A percentile compares a stretch with the other conserved stretches of the same genome.
phyloP scores from a whole-genome alignment of 1,140 invertebrate species.

The Harlomillsia oculata region DNA sequence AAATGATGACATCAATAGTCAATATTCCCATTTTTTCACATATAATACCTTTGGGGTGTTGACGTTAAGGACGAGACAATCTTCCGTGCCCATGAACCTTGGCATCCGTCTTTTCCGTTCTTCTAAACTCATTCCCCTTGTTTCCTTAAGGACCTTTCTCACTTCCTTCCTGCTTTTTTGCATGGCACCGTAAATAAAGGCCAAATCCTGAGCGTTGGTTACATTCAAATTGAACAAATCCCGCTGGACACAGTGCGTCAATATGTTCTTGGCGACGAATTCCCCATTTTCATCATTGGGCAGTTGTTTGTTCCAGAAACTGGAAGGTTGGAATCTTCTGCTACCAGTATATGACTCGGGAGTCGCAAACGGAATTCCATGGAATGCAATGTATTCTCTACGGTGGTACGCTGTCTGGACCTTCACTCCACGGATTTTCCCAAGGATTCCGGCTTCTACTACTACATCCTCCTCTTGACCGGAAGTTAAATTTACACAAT shows the following conservation, averaged over 20 bases:
- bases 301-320: too few relatives aligned
- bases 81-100: neutral
- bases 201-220: neutral
- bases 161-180: neutral
- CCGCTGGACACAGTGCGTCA: neutral
- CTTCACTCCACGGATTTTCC: neutral
- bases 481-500: too few relatives aligned
- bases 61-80: slow-evolving; percentile 7
- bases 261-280: neutral
- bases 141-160: neutral
- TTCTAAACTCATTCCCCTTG: too few relatives aligned
- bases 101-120: neutral
- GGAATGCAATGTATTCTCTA: neutral
- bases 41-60: slow-evolving; percentile 2
- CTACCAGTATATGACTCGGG: too few relatives aligned
- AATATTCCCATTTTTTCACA: neutral
- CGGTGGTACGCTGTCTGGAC: neutral
- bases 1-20: too few relatives aligned
- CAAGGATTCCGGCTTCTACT: slow-evolving; percentile 2
- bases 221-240: neutral
- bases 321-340: too few relatives aligned
- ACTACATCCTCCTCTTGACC: too few relatives aligned
- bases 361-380: slow-evolving; percentile 5
- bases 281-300: too few relatives aligned
- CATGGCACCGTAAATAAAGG: neutral